Conservation (phyloP, 2,888 invertebrate species). For the Plagodis dolabraria region DNA sequence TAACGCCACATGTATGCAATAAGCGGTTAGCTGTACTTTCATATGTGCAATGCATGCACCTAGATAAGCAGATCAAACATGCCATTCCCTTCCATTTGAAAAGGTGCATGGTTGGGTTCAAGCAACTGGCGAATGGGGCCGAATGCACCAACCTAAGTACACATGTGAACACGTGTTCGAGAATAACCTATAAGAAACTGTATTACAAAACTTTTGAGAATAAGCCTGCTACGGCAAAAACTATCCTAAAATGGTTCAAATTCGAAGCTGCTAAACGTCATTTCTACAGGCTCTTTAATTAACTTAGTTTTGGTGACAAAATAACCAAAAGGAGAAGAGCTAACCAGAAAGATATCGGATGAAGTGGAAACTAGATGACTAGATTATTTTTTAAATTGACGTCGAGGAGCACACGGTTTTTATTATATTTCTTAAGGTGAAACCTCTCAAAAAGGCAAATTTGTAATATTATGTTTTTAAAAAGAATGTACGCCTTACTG, state of each 20-base stretch:
- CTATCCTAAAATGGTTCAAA: no score
- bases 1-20: not conserved
- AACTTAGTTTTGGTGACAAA: slow-evolving; percentile 11
- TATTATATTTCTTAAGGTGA: not conserved
- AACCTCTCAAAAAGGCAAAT: no score
- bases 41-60: not conserved
- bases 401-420: not conserved
- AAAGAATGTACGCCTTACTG: no score
- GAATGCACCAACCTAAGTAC: slow-evolving; percentile 23
- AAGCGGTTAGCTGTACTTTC: not conserved
- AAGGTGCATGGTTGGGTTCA: slow-evolving; percentile 35
- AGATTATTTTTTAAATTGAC: not conserved
- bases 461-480: not conserved
- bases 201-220: slow-evolving; percentile 5
- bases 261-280: not conserved
- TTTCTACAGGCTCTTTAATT: slow-evolving; percentile 15
- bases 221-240: not conserved
- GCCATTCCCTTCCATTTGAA: slow-evolving; percentile 49
- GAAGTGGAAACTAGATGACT: not conserved
- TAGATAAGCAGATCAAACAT: slow-evolving; percentile 42
- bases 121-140: slow-evolving; percentile 22
- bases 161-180: slow-evolving; percentile 23
- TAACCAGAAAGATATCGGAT: slow-evolving; percentile 12
- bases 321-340: slow-evolving; percentile 6
- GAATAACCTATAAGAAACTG: slow-evolving; percentile 24